These are phyloP conservation scores for Panthera uncia DNA, from an alignment of 2,113 vertebrate genomes.

Conservation along the genomic window DNA sequence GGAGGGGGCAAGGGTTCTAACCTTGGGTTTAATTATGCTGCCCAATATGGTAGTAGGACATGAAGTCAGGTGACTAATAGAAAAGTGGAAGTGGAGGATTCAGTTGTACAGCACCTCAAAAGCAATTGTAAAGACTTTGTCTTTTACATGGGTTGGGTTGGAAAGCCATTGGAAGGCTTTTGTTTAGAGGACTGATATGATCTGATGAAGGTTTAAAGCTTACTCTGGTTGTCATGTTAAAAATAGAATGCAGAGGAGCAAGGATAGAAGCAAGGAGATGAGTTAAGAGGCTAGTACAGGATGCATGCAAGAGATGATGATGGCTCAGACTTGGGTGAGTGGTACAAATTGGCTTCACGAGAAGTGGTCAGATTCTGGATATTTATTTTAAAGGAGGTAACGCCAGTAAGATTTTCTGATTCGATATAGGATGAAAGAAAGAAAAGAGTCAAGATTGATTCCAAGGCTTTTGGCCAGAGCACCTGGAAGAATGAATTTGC, in stretches of 20 bases:
- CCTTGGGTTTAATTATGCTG: not conserved
- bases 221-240: not conserved
- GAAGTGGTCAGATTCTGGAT: not conserved
- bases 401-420: not conserved
- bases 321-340: not conserved
- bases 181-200: not conserved
- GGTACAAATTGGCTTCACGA: not conserved
- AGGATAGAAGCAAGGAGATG: not conserved
- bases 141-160: not conserved
- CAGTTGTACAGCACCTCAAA: not conserved
- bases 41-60: not conserved
- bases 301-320: not conserved
- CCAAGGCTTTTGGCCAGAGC: not conserved
- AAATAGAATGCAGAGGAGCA: not conserved
- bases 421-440: not conserved
- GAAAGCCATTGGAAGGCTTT: not conserved
- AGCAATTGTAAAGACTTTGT: not conserved
- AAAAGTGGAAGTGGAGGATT: not conserved
- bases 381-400: conserved; percentile 30
- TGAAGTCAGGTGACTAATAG: not conserved
- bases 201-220: not conserved
- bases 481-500: not conserved
- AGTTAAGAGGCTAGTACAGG: not conserved
- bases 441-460: not conserved
- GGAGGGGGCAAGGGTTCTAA: not conserved